Conservation (phyloP, 2,113 vertebrate genomes). For the Xenopus laevis region DNA sequence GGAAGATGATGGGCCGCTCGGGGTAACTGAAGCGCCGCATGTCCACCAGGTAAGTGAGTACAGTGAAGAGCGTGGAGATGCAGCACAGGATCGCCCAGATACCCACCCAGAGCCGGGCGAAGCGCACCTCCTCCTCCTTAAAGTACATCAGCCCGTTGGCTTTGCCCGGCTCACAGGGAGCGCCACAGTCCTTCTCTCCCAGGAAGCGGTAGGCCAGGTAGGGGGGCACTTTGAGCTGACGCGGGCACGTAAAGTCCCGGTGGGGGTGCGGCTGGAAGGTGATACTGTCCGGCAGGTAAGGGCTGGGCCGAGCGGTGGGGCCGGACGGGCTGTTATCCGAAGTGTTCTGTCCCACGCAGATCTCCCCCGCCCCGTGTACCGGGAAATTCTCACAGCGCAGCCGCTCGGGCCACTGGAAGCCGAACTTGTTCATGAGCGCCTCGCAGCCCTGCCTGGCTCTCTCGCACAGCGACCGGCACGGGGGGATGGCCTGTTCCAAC, state of each 20-base stretch:
- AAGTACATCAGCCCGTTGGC: conserved; percentile 88
- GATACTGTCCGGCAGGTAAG: conserved; percentile 57
- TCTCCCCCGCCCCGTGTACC: too few species aligned
- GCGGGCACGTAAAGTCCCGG: conserved; percentile 76
- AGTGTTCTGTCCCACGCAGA: too few species aligned
- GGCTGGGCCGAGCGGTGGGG: conserved; percentile 66
- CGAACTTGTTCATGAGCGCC: too few species aligned
- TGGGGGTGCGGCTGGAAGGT: conserved; percentile 57
- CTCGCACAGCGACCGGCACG: conserved; percentile 78
- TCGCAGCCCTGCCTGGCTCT: conserved; percentile 83
- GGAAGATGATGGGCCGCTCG: conserved; percentile 83
- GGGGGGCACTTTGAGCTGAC: conserved; percentile 80
- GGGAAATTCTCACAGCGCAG: too few species aligned
- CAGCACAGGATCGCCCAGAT: conserved; percentile 83
- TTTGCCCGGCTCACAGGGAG: conserved; percentile 79
- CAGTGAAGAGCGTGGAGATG: conserved; percentile 83
- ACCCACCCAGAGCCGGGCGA: conserved; percentile 84
- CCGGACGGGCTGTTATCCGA: too few species aligned
- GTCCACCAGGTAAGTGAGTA: conserved; percentile 87
- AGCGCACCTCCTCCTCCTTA: conserved; percentile 79
- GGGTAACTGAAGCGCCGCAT: conserved; percentile 86
- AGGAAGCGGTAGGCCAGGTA: conserved; percentile 86
- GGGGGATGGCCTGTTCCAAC: conserved; percentile 79
- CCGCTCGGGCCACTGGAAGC: too few species aligned
- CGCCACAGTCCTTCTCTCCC: conserved; percentile 84